Evolutionary conservation across 1,140 invertebrate genomes (phyloP).

Genomic region (Drosophila persimilis): DNA sequence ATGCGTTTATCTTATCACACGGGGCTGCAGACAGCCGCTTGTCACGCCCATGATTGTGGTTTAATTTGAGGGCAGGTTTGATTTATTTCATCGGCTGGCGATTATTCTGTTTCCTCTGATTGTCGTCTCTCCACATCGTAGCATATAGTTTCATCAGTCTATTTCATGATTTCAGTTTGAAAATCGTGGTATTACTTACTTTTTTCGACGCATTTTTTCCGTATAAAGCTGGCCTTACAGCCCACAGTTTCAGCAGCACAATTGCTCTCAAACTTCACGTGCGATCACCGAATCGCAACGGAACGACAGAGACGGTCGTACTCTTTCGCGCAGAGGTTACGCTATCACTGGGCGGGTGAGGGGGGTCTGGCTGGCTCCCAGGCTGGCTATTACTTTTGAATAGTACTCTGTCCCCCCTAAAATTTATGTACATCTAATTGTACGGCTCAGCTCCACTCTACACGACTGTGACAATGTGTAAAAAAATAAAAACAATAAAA

Average conservation of each 20-base stretch:
- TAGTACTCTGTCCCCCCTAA: slow-evolving; percentile 17
- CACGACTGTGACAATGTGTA: slow-evolving; percentile 31
- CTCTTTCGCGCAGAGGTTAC: slow-evolving; percentile 8
- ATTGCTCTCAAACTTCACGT: slow-evolving; percentile 28
- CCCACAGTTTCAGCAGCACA: slow-evolving; percentile 2
- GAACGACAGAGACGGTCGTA: slow-evolving; percentile 11
- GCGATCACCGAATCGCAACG: slow-evolving; percentile 25
- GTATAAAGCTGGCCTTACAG: not conserved
- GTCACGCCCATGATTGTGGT: slow-evolving; percentile 80
- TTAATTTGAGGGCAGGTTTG: slow-evolving; percentile 69
- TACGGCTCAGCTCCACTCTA: slow-evolving; percentile 23
- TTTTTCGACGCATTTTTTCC: slow-evolving; percentile 45
- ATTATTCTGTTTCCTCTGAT: slow-evolving; percentile 13
- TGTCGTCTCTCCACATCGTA: slow-evolving; percentile 25
- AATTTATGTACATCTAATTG: slow-evolving; percentile 61
- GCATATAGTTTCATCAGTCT: slow-evolving; percentile 41
- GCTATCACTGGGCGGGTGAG: slow-evolving; percentile 13
- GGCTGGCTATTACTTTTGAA: slow-evolving; percentile 23
- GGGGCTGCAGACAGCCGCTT: slow-evolving; percentile 58
- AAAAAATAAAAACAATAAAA: slow-evolving; percentile 19
- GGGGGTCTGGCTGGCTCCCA: slow-evolving; percentile 3
- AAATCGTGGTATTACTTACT: slow-evolving; percentile 34
- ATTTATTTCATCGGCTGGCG: slow-evolving; percentile 58
- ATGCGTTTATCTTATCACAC: slow-evolving; percentile 56
- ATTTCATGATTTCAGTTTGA: slow-evolving; percentile 18